These are phyloP conservation scores for Chaenodraco wilsoni DNA, from an alignment of 2,797 vertebrate species.

Conservation along the genomic window DNA sequence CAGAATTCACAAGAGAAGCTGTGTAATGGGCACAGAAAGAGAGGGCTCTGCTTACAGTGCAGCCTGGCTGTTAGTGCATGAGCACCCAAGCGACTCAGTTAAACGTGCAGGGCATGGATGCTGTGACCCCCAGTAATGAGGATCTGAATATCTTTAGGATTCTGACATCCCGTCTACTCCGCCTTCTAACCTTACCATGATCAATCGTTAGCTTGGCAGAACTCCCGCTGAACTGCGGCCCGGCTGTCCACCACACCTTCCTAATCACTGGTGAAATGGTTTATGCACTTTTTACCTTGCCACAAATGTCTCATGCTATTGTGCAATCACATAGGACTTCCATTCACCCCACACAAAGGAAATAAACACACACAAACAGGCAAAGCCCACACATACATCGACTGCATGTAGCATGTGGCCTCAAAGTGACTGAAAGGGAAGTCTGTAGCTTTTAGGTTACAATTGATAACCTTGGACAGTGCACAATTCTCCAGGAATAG, in stretches of 20 bases:
- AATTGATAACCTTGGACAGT: conserved; percentile 62
- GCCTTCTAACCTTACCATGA: conserved; percentile 68
- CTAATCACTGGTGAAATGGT: conserved; percentile 51
- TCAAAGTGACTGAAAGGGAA: conserved; percentile 37
- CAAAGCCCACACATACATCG: background rate
- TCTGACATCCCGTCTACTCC: conserved; percentile 65
- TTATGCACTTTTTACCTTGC: conserved; percentile 50
- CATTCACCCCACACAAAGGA: conserved; percentile 4
- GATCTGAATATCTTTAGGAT: conserved; percentile 74
- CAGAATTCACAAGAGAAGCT: conserved; percentile 28
- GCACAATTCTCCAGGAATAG: conserved; percentile 53
- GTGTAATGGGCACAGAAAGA: conserved; percentile 30
- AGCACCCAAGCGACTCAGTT: conserved; percentile 67
- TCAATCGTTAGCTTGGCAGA: conserved; percentile 72
- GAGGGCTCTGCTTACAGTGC: conserved; percentile 64
- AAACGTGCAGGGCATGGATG: conserved; percentile 64
- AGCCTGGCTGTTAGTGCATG: conserved; percentile 70
- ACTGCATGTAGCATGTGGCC: conserved; percentile 20
- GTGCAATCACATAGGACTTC: conserved; percentile 19
- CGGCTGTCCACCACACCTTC: conserved; percentile 39
- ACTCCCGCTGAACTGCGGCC: conserved; percentile 55
- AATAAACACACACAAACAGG: background rate
- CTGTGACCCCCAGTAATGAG: conserved; percentile 74
- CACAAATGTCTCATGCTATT: conserved; percentile 50
- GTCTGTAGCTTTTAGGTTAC: conserved; percentile 50